Base-by-base conservation (phyloP, 2,888 invertebrate genomes). In the Campoplex nolae region DNA sequence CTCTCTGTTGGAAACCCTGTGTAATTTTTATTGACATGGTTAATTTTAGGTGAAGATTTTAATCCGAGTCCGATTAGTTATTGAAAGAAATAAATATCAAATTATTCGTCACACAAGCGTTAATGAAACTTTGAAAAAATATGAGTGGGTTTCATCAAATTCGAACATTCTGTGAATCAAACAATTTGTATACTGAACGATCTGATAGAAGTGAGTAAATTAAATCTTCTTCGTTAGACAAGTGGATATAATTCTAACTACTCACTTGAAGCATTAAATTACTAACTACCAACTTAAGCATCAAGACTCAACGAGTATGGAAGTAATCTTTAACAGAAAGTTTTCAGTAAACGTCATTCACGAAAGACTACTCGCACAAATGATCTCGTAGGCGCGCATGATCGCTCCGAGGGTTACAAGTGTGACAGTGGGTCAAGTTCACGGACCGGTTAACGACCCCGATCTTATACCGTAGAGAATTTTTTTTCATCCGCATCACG, bases 341-440 rank as follows among this genome's bases (percentile, higher is more conserved):
- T 62, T 62, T 62, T 62, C 70, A 45, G 71, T 51, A 42, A 45
- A n/a, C 23, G 38, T 45, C 45, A 48, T 79, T 42, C 28, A 48
- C 32, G 79, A 42, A 78, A n/a, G 18, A 48, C 73, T 38, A 73
- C 73, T n/a, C 56, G 35, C 16, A n/a, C 56, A 54, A 45, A 56
- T 8, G 35, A 54, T 35, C 73, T 42, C n/a, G 74, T 73, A 62
- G 78, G 51, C 62, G 51, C 85, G 79, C 82, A 81, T 78, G 83
- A 87, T 75, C 80, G 85, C 67, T 58, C 28, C 56, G 70, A 83
- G 84, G 84, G 82, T 77, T 85, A 79, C 92, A 92, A 92, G 91
- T 92, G 90, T 91, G 90, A 92, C 91, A 93, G 92, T 93, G 83
- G 93, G 93, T 93, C 93, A 93, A 93, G 93, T 93, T 92, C 91